Evolutionary conservation across 2,888 invertebrate species (phyloP), one percentile per base, ranked within the genome.

Genomic region (Lomographa bimaculata): DNA sequence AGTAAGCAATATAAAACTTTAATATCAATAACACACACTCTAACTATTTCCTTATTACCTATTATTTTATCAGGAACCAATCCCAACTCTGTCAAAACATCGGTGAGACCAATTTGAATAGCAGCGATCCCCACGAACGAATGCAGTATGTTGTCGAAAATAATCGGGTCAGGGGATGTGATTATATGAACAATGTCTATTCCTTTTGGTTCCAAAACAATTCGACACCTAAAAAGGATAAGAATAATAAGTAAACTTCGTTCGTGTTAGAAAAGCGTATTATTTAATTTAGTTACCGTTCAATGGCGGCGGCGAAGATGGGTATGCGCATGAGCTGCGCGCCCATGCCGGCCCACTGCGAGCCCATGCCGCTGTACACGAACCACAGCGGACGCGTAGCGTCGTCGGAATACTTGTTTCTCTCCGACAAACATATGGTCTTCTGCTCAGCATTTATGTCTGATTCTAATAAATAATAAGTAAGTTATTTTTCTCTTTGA

Each of bases 61-160:
- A 57, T 45, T 5, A 57, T 50, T 8, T 54, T 46, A 23, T 61
- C 56, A 7, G 61, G 58, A 7, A 38, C 28, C 2, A 64, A 27
- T 11, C 55, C 61, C n/a, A 62, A 23, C n/a, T 28, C 47, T 14
- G 63, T 65, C 8, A 91, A 55, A 0, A 60, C 25, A 43, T 64
- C 61, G 21, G 64, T 64, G 0, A 64, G 46, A 2, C 76, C 89
- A 43, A 93, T 92, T 86, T 91, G 84, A 1, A 86, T 64, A 0
- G 94, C 93, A 7, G 94, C 93, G 47, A 95, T 95, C 7, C 93
- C 92, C 10, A 95, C 92, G 72, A 95, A 95, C 1, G 93, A 93
- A 71, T 93, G 85, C 3, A 94, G 65, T 21, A 93, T 93, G 59
- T 93, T 92, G 37, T 73, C 64, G 26, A 67, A 75, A 12, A 57